Base-by-base conservation (phyloP, 35 echinoderm and acorn worm genomes). In the Diadema setosum region DNA sequence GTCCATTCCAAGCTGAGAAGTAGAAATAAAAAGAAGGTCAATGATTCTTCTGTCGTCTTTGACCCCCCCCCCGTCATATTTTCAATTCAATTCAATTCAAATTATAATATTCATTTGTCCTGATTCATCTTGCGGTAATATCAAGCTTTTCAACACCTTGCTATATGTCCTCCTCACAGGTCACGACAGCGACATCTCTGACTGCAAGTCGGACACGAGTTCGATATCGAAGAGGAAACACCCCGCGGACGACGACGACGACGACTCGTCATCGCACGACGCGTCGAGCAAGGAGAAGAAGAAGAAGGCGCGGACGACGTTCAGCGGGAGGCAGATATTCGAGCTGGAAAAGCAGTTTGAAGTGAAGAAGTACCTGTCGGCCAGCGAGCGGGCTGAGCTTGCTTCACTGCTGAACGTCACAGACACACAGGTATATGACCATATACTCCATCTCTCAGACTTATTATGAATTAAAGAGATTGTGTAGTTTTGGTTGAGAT, bases 261-360 rank as follows among this genome's bases (percentile, higher is more conserved):
- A 91, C n/a, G 95, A 97, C 6, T 42, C 36, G 36, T 78, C 73
- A 14, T 78, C 73, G 16, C 2, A 75, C 36, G 69, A 78, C 8
- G 26, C 73, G 8, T 14, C 36, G 3, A 42, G 73, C 26, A 93
- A 97, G 39, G 92, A 99, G 36, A 99, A 99, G 82, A 99, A 99
- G 82, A 99, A 99, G 84, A 99, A 99, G 58, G 96, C 96, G 14
- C 45, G 96, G 49, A 99, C 96, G 4, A 99, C 96, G 3, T 99
- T 99, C 57, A 99, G 93, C 30, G 96, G 96, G 1, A 45, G 96
- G 78, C 96, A 99, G 57, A 99, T 99, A 44, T 99, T 99, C 80
- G 96, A 99, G 74, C 74, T 99, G 1, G 96, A 99, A 61, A 99
- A 99, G 84, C 96, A 99, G 65, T 99, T 99, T 81, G 96, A 99